A percentile compares a stretch with the other conserved stretches of the same genome.
phyloP scores from a whole-genome alignment of 35 echinoderm and acorn worm species.

The Diadema setosum region DNA sequence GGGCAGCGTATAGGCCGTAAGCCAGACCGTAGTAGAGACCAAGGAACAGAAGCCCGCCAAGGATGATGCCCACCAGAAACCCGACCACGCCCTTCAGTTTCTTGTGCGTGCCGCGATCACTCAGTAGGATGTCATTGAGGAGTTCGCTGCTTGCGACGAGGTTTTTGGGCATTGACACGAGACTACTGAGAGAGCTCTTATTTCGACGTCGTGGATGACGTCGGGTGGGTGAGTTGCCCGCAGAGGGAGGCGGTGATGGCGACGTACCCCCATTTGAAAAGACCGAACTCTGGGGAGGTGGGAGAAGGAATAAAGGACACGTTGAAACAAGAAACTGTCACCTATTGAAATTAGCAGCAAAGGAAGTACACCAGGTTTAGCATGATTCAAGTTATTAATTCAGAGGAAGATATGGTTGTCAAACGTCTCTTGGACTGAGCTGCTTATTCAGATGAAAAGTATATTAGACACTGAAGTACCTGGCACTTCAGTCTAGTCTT shows the following conservation, averaged over 20 bases:
- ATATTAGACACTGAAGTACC: no score
- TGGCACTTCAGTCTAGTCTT: no score
- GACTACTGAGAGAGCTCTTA: slow-evolving; percentile 32
- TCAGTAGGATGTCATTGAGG: slow-evolving; percentile 80
- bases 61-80: slow-evolving; percentile 51
- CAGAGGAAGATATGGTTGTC: no score
- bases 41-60: slow-evolving; percentile 65
- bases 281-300: not conserved
- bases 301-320: not conserved
- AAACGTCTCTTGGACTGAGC: no score
- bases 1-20: slow-evolving; percentile 35
- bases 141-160: slow-evolving; percentile 36
- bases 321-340: not conserved
- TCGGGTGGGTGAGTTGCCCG: slow-evolving; percentile 12
- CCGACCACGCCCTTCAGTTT: slow-evolving; percentile 67
- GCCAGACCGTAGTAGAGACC: slow-evolving; percentile 67
- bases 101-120: slow-evolving; percentile 44
- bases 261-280: not conserved
- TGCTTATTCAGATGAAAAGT: no score
- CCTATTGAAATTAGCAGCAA: no score
- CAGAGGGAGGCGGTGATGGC: slow-evolving; percentile 11
- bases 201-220: not conserved
- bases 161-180: slow-evolving; percentile 20
- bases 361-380: no score
- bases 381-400: no score